Percentiles rank a stretch among this genome's conserved stretches.
Conservation (phyloP, 1,140 invertebrate species). For the Contarinia nasturtii region DNA sequence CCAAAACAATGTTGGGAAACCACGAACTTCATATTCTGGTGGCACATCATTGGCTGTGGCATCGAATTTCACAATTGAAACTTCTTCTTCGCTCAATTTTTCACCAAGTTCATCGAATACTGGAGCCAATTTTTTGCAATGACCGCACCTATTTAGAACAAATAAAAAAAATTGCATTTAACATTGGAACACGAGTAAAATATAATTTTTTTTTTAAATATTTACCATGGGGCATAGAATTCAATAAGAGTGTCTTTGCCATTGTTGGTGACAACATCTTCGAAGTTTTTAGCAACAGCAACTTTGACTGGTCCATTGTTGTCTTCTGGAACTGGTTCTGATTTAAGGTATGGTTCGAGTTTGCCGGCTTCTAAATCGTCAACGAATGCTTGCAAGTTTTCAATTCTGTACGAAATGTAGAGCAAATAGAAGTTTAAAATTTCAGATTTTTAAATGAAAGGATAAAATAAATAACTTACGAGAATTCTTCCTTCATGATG, state of each 20-base stretch:
- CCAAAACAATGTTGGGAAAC: constrained; percentile 97
- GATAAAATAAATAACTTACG: constrained; percentile 27
- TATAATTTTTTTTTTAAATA: background rate
- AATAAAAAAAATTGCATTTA: background rate
- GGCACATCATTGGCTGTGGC: constrained; percentile 98
- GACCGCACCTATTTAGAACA: constrained; percentile 47
- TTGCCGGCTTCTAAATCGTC: constrained; percentile 65
- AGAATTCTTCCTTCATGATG: constrained; percentile 77
- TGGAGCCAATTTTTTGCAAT: constrained; percentile 91
- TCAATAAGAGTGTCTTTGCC: constrained; percentile 89
- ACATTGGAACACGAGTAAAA: background rate
- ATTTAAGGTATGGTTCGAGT: constrained; percentile 87
- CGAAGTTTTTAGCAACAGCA: constrained; percentile 92
- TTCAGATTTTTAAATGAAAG: constrained; percentile 3
- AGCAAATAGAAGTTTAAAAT: constrained; percentile 5
- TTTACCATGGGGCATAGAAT: constrained; percentile 88
- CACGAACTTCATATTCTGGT: constrained; percentile 74
- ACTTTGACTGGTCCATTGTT: constrained; percentile 75
- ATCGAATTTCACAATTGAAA: constrained; percentile 94
- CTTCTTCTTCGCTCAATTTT: constrained; percentile 72
- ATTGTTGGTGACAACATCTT: constrained; percentile 82
- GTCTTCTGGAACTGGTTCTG: constrained; percentile 75
- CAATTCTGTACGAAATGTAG: constrained; percentile 38
- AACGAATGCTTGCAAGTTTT: constrained; percentile 74
- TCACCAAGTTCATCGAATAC: constrained; percentile 86